phyloP scores from a whole-genome alignment of 2,888 invertebrate genomes.

The Eutolmus rufibarbis region DNA sequence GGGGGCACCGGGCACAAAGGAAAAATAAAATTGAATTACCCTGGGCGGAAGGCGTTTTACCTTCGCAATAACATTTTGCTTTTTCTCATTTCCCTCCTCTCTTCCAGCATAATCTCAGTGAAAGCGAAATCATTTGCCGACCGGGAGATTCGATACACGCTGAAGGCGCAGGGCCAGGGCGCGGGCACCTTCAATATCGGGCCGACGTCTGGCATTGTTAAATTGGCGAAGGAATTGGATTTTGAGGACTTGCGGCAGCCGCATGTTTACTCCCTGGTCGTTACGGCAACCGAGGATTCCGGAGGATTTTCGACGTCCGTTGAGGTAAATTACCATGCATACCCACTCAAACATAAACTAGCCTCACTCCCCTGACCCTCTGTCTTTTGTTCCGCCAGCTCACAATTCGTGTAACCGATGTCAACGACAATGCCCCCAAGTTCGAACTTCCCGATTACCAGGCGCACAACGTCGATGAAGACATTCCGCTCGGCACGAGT shows the following conservation, averaged over 20 bases:
- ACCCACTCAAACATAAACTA: conserved; percentile 28
- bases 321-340: conserved; percentile 69
- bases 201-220: conserved; percentile 92
- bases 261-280: conserved; percentile 89
- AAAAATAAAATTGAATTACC: conserved; percentile 22
- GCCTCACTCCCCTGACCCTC: background rate
- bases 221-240: conserved; percentile 93
- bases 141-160: conserved; percentile 92
- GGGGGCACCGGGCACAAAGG: background rate
- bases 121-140: conserved; percentile 98
- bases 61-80: background rate
- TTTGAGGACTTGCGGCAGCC: conserved; percentile 96
- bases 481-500: conserved; percentile 88
- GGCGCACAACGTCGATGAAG: conserved; percentile 95
- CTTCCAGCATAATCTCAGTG: conserved; percentile 88
- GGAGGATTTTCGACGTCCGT: conserved; percentile 95
- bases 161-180: conserved; percentile 93
- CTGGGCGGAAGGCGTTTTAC: background rate
- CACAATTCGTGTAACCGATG: conserved; percentile 92
- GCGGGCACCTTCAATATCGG: conserved; percentile 96
- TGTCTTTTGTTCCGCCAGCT: conserved; percentile 68
- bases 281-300: conserved; percentile 96
- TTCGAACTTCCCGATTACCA: conserved; percentile 97
- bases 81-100: conserved; percentile 54
- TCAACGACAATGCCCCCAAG: conserved; percentile 97